phyloP scores from a whole-genome alignment of 2,797 vertebrate species.

The Podarcis siculus region DNA sequence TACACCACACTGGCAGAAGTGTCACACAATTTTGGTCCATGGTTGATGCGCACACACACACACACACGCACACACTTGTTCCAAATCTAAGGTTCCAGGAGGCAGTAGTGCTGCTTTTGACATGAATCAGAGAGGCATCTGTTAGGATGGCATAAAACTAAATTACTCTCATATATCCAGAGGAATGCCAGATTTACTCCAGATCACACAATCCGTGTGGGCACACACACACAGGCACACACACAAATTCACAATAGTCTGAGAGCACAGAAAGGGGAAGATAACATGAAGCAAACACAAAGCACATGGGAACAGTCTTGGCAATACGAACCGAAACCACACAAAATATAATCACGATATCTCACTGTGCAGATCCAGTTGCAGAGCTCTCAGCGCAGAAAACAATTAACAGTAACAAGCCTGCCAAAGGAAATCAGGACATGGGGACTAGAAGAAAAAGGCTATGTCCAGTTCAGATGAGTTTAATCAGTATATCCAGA shows the following conservation, averaged over 20 bases:
- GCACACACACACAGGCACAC: background rate
- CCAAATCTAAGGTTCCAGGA: background rate
- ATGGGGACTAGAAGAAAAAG: background rate
- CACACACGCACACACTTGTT: background rate
- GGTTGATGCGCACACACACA: too few species aligned
- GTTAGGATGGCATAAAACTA: conserved; percentile 8
- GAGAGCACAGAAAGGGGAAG: background rate
- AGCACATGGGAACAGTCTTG: background rate
- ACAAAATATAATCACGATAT: conserved; percentile 5
- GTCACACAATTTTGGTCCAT: background rate
- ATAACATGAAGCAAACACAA: conserved; percentile 8
- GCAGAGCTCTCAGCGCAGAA: background rate
- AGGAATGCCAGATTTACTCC: background rate
- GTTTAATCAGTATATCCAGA: background rate
- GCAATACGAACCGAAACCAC: background rate
- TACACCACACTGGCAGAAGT: too few species aligned
- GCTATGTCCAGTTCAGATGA: background rate
- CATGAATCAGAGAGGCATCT: conserved; percentile 7
- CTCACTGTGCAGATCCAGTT: conserved; percentile 10
- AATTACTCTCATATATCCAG: background rate
- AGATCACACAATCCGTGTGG: background rate
- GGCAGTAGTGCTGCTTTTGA: background rate
- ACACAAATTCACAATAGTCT: background rate
- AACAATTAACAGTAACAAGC: background rate
- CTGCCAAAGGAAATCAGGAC: conserved; percentile 16